Percentiles rank a stretch among this genome's conserved stretches.
These are phyloP conservation scores for Philantomba maxwellii DNA, from an alignment of 2,113 vertebrate genomes.

Conservation along the genomic window DNA sequence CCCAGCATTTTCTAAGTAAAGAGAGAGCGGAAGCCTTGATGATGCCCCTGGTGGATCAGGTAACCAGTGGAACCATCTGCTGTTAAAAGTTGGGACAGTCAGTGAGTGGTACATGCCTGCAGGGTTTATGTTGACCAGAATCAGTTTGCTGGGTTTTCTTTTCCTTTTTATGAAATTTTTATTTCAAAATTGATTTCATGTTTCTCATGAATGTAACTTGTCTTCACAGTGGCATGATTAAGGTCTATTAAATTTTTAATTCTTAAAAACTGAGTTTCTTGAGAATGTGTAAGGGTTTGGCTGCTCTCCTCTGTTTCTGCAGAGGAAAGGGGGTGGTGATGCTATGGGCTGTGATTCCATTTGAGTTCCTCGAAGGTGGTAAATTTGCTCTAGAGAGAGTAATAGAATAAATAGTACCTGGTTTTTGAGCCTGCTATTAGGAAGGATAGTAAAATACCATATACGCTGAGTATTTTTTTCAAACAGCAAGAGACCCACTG, in stretches of 20 bases:
- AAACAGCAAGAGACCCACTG: not conserved
- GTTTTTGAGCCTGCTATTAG: not conserved
- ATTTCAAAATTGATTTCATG: not conserved
- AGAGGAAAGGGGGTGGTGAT: not conserved
- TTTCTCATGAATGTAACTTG: not conserved
- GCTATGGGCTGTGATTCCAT: not conserved
- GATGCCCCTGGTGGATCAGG: conserved; percentile 92
- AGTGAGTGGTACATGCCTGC: fast-evolving
- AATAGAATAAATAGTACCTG: not conserved
- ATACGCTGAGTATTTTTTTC: not conserved
- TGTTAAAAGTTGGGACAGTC: not conserved
- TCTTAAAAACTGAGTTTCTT: not conserved
- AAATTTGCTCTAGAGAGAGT: not conserved
- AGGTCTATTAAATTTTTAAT: not conserved
- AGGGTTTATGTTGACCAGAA: not conserved
- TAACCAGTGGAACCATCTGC: conserved; percentile 50
- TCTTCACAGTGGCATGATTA: not conserved
- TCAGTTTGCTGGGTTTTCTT: not conserved
- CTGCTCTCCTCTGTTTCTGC: not conserved
- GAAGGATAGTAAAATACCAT: not conserved
- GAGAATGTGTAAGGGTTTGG: not conserved
- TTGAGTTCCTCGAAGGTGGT: not conserved
- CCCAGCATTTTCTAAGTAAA: conserved; percentile 90
- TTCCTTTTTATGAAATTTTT: not conserved
- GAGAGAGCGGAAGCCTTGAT: conserved; percentile 91